Percentiles rank a stretch among this genome's conserved stretches.
phyloP scores from a whole-genome alignment of 2,113 vertebrate species.

The Nipponia nippon region DNA sequence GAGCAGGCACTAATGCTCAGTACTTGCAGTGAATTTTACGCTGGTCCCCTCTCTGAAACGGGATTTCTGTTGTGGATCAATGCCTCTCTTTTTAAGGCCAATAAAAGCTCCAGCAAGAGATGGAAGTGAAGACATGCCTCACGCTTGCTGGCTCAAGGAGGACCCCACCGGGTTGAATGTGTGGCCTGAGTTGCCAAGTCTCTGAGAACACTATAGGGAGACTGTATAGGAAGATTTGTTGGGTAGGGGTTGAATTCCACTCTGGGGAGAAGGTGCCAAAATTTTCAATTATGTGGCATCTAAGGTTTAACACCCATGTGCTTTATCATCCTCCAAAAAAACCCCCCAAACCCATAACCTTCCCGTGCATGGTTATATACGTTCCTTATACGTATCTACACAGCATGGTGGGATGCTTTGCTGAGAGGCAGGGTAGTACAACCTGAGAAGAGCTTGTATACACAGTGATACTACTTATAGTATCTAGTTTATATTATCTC shows the following conservation, averaged over 20 bases:
- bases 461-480: not conserved
- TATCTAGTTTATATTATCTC: not conserved
- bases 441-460: not conserved
- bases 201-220: not conserved
- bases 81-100: not conserved
- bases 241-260: not conserved
- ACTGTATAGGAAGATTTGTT: not conserved
- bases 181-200: not conserved
- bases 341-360: rapidly evolving
- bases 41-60: not conserved
- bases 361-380: not conserved
- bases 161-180: rapidly evolving
- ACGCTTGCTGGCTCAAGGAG: not conserved
- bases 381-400: not conserved
- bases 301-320: not conserved
- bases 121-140: not conserved
- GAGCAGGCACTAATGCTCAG: not conserved
- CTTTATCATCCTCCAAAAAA: not conserved
- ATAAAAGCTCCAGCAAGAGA: not conserved
- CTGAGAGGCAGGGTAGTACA: not conserved
- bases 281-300: not conserved
- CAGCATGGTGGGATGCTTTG: not conserved
- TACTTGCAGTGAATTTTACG: not conserved
- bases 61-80: not conserved
- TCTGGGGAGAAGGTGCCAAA: not conserved